Evolutionary conservation across 2,888 invertebrate genomes (phyloP).

Genomic region (Aporophyla nigra): DNA sequence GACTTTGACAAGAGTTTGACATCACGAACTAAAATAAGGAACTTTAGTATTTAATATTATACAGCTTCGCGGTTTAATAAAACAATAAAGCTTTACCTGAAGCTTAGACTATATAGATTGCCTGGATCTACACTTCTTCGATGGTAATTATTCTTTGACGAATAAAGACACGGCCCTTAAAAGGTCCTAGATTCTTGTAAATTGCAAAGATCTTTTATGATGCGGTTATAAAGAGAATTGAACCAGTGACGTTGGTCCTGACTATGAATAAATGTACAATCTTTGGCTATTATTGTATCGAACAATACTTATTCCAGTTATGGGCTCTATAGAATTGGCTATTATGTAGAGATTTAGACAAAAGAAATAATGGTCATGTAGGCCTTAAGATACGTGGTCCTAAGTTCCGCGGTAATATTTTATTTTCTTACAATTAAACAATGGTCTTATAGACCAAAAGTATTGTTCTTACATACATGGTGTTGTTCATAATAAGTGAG

Average conservation of each 20-base stretch:
- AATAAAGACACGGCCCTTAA: background rate
- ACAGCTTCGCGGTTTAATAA: background rate
- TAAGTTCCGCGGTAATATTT: background rate
- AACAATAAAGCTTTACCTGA: background rate
- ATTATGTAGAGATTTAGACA: background rate
- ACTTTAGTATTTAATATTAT: background rate
- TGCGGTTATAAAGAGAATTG: background rate
- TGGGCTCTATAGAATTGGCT: background rate
- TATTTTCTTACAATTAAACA: background rate
- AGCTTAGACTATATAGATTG: background rate
- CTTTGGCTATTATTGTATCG: slow-evolving; percentile 9
- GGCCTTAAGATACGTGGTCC: background rate
- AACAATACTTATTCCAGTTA: slow-evolving; percentile 11
- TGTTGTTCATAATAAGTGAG: background rate
- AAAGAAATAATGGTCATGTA: background rate
- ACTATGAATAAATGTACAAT: slow-evolving; percentile 17
- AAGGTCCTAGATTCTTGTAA: background rate
- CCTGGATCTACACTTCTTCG: background rate
- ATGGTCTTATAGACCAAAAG: background rate
- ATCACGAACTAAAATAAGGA: too few species aligned
- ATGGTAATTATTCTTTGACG: background rate
- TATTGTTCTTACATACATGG: background rate
- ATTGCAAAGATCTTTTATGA: slow-evolving; percentile 12
- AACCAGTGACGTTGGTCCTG: background rate
- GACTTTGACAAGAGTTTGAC: too few species aligned